Conservation (phyloP, 2,888 invertebrate species). For the Conchocele bisecta region DNA sequence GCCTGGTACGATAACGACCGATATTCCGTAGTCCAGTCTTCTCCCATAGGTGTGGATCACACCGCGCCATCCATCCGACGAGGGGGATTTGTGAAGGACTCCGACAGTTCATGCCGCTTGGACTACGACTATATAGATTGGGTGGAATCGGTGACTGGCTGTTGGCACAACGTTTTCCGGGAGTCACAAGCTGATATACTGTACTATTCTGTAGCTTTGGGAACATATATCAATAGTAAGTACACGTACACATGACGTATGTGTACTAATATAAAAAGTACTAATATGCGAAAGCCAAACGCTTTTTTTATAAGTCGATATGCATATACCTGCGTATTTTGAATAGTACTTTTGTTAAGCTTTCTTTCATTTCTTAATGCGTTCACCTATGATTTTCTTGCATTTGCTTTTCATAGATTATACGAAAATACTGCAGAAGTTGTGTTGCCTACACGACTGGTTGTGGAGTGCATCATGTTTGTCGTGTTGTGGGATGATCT, state of each 20-base stretch:
- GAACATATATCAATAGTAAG: slow-evolving; percentile 41
- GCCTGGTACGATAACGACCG: slow-evolving; percentile 46
- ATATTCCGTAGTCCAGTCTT: slow-evolving; percentile 36
- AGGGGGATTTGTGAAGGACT: slow-evolving; percentile 52
- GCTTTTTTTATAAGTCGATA: no score
- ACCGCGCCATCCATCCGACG: slow-evolving; percentile 41
- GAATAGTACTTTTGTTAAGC: no score
- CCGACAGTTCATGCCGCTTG: slow-evolving; percentile 15
- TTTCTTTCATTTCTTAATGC: no score
- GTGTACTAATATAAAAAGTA: no score
- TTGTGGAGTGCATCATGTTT: no score
- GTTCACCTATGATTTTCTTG: no score
- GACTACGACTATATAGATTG: slow-evolving; percentile 49
- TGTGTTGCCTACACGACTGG: no score
- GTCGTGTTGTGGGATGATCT: no score
- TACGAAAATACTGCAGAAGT: no score
- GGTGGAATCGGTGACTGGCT: slow-evolving; percentile 35
- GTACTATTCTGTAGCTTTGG: slow-evolving; percentile 36
- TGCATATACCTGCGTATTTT: no score
- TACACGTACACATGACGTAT: not conserved
- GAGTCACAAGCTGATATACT: slow-evolving; percentile 37
- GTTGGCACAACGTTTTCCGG: slow-evolving; percentile 50
- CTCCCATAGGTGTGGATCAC: slow-evolving; percentile 45
- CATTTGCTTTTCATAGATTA: no score
- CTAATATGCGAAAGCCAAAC: no score